A percentile compares a stretch with the other conserved stretches of the same genome.
Evolutionary conservation across 2,113 vertebrate species (phyloP).

Genomic region (Percina caprodes): DNA sequence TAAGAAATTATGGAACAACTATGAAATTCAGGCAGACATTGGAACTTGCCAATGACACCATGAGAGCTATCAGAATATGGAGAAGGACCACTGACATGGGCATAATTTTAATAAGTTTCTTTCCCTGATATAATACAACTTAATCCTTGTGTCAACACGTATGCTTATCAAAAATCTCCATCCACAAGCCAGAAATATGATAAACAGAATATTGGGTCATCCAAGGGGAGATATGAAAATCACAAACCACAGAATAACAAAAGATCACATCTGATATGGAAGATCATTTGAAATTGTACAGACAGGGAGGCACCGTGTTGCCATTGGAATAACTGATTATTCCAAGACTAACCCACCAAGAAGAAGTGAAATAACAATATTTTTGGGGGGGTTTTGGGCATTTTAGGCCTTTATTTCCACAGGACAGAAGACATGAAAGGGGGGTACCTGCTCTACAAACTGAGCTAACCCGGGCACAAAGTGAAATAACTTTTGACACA

Average conservation of each 20-base stretch:
- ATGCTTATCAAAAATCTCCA: conserved; percentile 25
- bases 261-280: conserved; percentile 32
- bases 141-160: conserved; percentile 45
- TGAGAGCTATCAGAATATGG: conserved; percentile 17
- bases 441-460: too few relatives aligned
- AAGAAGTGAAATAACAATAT: not conserved
- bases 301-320: conserved; percentile 11
- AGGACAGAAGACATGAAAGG: too few relatives aligned
- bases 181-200: conserved; percentile 23
- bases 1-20: not conserved
- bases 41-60: conserved; percentile 5
- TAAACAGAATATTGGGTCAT: conserved; percentile 4
- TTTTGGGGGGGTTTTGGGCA: too few relatives aligned
- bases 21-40: conserved; percentile 25
- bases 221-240: conserved; percentile 26
- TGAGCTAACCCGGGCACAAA: too few relatives aligned
- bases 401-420: too few relatives aligned
- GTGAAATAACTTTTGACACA: not conserved
- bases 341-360: not conserved
- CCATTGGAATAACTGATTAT: not conserved
- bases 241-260: conserved; percentile 44
- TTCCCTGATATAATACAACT: conserved; percentile 27
- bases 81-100: conserved; percentile 40
- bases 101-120: conserved; percentile 35
- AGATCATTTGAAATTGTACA: conserved; percentile 10